Conservation (phyloP, 2,797 vertebrate species). For the Anguilla megastoma region DNA sequence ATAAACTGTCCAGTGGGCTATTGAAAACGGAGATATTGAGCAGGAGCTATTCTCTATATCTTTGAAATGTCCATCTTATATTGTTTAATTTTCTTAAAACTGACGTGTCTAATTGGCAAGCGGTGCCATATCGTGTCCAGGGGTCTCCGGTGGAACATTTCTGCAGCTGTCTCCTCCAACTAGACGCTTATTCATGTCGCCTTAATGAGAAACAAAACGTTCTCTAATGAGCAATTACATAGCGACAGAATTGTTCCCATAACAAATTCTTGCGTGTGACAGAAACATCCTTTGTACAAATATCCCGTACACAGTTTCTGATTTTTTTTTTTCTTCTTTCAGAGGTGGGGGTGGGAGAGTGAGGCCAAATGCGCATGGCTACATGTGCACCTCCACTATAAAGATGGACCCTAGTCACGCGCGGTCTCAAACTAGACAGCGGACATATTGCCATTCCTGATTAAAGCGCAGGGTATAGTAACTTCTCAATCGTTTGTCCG, state of each 20-base stretch:
- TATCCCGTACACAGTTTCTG: constrained; percentile 79
- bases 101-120: constrained; percentile 89
- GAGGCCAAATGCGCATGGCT: constrained; percentile 55
- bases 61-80: constrained; percentile 76
- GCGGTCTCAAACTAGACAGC: constrained; percentile 51
- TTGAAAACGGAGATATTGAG: constrained; percentile 44
- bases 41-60: constrained; percentile 35
- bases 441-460: background rate
- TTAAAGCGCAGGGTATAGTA: background rate
- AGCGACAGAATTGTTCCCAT: constrained; percentile 88
- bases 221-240: constrained; percentile 95
- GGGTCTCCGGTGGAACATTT: constrained; percentile 89
- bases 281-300: constrained; percentile 86
- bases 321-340: constrained; percentile 55
- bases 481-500: background rate
- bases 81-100: constrained; percentile 82
- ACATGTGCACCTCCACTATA: constrained; percentile 74
- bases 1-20: constrained; percentile 18
- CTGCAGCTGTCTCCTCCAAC: constrained; percentile 89
- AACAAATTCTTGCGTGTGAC: constrained; percentile 90
- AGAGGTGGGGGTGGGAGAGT: constrained; percentile 42
- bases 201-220: constrained; percentile 95
- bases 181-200: constrained; percentile 91
- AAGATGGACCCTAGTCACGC: constrained; percentile 74
- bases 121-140: constrained; percentile 76